A percentile compares a stretch with the other conserved stretches of the same genome.
Conservation (phyloP, 2,888 invertebrate genomes). For the Teinopalpus imperialis region DNA sequence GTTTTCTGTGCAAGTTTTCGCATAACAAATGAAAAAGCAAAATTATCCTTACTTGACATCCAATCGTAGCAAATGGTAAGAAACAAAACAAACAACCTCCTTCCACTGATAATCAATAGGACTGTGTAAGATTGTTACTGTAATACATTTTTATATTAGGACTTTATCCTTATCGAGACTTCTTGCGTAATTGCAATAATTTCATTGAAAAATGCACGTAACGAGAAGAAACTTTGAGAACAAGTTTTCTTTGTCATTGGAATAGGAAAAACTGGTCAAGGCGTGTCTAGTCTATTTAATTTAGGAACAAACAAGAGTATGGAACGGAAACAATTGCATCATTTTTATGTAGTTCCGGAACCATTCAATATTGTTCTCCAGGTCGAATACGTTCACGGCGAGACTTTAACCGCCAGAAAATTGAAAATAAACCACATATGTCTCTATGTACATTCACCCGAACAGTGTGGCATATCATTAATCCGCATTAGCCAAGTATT, state of each 20-base stretch:
- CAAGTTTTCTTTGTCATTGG: not conserved
- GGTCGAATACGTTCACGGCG: no score
- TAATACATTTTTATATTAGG: conserved; percentile 11
- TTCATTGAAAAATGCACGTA: conserved; percentile 12
- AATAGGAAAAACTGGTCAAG: not conserved
- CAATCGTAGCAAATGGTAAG: not conserved
- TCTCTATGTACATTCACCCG: conserved; percentile 31
- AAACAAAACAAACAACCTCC: conserved; percentile 14
- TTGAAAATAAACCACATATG: no score
- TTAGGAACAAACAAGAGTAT: no score
- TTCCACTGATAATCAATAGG: conserved; percentile 11
- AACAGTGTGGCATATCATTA: conserved; percentile 44
- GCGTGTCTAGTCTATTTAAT: no score
- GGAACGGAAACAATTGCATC: no score
- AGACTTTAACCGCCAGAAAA: no score
- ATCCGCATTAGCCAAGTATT: conserved; percentile 72
- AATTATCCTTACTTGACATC: conserved; percentile 13
- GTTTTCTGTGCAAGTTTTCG: not conserved
- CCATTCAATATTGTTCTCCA: no score
- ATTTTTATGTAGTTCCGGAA: no score
- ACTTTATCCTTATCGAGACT: conserved; percentile 12
- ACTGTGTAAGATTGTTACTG: conserved; percentile 4
- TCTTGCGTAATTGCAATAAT: conserved; percentile 1
- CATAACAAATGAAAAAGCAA: no score
- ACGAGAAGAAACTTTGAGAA: not conserved